Conservation (phyloP, 2,797 vertebrate species). For the Oceanodroma leucorhoa region DNA sequence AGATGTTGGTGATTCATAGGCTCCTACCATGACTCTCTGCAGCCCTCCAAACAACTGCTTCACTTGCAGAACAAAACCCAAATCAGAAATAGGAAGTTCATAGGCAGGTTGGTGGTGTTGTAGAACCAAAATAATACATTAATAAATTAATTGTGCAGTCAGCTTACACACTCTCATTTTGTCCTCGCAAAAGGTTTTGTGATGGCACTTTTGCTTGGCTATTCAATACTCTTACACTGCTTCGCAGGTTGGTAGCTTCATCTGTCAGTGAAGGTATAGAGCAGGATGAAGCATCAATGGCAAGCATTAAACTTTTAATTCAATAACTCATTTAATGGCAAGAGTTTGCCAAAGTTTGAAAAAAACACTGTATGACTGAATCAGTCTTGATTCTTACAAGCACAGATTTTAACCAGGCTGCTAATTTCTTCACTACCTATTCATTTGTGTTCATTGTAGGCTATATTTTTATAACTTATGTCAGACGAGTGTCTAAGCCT, state of each 20-base stretch:
- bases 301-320: background rate
- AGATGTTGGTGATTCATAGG: background rate
- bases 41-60: background rate
- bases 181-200: background rate
- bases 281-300: background rate
- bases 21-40: background rate
- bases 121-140: background rate
- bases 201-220: background rate
- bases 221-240: background rate
- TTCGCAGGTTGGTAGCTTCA: background rate
- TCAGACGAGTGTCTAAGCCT: background rate
- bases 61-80: background rate
- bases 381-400: background rate
- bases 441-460: background rate
- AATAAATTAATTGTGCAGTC: background rate
- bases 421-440: background rate
- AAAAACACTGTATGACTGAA: background rate
- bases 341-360: background rate
- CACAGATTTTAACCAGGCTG: background rate
- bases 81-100: conserved; percentile 34
- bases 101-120: background rate
- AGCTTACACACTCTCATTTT: background rate
- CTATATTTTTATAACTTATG: conserved; percentile 16
- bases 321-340: background rate
- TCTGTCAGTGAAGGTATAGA: background rate